Conservation (phyloP, 2,888 invertebrate species). For the Ormyrus rosae region DNA sequence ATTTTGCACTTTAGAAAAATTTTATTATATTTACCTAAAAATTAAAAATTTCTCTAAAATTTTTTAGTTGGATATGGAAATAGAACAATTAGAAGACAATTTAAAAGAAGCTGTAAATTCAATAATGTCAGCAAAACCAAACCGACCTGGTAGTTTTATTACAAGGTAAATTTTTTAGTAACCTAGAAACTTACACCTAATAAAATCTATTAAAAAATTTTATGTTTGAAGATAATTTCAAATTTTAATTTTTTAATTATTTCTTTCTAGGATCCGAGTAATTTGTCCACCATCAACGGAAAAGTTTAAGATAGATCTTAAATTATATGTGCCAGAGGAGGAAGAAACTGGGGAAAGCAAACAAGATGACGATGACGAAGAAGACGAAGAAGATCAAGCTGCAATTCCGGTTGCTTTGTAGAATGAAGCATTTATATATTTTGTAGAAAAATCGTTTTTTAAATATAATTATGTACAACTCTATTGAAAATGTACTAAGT, state of each 20-base stretch:
- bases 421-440: not conserved
- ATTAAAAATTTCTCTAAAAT: not conserved
- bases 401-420: conserved; percentile 46
- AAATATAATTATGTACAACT: not conserved
- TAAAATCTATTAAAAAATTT: not conserved
- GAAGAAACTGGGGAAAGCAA: conserved; percentile 65
- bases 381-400: conserved; percentile 52
- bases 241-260: conserved; percentile 1
- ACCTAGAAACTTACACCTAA: not conserved
- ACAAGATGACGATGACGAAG: conserved; percentile 66
- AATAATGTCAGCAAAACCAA: conserved; percentile 82
- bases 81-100: conserved; percentile 84
- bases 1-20: conserved; percentile 24
- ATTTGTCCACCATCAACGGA: conserved; percentile 82
- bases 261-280: conserved; percentile 79
- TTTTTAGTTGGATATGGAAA: conserved; percentile 82
- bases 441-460: not conserved
- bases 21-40: conserved; percentile 37
- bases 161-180: conserved; percentile 77
- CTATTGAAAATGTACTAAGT: too few relatives aligned
- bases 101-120: conserved; percentile 82
- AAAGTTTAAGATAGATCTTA: conserved; percentile 82
- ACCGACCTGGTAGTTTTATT: conserved; percentile 83
- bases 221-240: not conserved
- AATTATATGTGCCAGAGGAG: conserved; percentile 61